Base-by-base conservation (phyloP, 2,113 vertebrate genomes). In the Uria lomvia region DNA sequence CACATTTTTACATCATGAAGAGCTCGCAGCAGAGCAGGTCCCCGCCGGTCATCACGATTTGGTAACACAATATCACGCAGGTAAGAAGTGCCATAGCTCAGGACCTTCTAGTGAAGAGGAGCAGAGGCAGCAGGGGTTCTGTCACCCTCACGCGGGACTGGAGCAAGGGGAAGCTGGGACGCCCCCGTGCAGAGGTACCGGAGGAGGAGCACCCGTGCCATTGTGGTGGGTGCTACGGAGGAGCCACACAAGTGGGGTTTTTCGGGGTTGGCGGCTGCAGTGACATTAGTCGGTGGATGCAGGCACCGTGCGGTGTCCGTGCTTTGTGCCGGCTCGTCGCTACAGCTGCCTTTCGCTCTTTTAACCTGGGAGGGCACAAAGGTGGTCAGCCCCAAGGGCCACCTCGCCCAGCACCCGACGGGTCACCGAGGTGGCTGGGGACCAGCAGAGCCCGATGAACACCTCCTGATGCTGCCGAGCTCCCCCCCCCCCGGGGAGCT, bases 51-150 rank as follows among this genome's bases (percentile, higher is more conserved):
- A 0, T 2, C 24, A 1, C 4, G 52, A 16, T 22, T 3, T 36
- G 50, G 27, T 30, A 10, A 15, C 47, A 12, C 0, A 0, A 30
- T 3, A 0, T 20, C 38, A 1, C 2, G 52, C 65, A 77, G 76
- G 38, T n/a, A 49, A 20, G 7, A 12, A 1, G 20, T 7, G 6
- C 5, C 22, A 42, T 32, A 29, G 11, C 86, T 36, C 53, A 14
- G 45, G 65, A 13, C 7, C 19, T 86, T 23, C 12, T 12, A 4
- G 60, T 0, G 45, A 36, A 12, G 24, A 82, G 74, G 42, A 62
- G 59, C 68, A 55, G 71, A 26, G 45, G 78, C 4, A 42, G 74
- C 73, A 34, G 43, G 66, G 38, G 65, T 13, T 80, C 29, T 27
- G 3, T 3, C 60, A 59, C 49, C 50, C 22, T 15, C 11, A 1